These are phyloP conservation scores for Lysiphlebus fabarum DNA, from an alignment of 1,140 invertebrate species.

Conservation along the genomic window DNA sequence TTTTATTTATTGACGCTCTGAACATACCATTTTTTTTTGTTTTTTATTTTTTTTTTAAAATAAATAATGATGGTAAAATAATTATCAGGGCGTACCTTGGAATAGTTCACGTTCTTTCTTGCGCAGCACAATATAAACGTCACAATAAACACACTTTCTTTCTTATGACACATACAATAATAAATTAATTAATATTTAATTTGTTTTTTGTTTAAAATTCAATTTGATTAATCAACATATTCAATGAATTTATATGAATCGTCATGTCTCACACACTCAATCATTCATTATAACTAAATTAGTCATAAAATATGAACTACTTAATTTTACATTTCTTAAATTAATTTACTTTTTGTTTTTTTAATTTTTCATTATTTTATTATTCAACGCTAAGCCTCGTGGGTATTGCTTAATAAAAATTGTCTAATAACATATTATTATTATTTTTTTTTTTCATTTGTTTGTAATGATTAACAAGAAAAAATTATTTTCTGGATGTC, in stretches of 20 bases:
- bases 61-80: constrained; percentile 53
- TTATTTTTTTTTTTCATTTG: constrained; percentile 30
- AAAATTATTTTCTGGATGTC: background rate
- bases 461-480: constrained; percentile 7
- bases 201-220: constrained; percentile 5
- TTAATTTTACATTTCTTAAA: constrained; percentile 29
- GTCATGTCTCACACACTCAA: constrained; percentile 24
- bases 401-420: constrained; percentile 50
- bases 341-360: constrained; percentile 24
- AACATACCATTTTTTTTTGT: constrained; percentile 51
- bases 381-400: constrained; percentile 42
- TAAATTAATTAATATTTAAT: constrained; percentile 13
- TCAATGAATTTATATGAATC: background rate
- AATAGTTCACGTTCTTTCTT: constrained; percentile 59
- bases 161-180: constrained; percentile 31
- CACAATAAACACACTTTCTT: constrained; percentile 50
- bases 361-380: constrained; percentile 36
- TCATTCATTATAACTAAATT: constrained; percentile 22
- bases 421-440: constrained; percentile 50
- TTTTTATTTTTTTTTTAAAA: too few relatives aligned
- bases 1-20: constrained; percentile 43
- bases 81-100: constrained; percentile 56
- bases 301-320: background rate
- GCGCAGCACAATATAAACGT: constrained; percentile 58
- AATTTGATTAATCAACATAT: background rate